Evolutionary conservation across 1,140 invertebrate genomes (phyloP).

Genomic region (Megalonaias nervosa): DNA sequence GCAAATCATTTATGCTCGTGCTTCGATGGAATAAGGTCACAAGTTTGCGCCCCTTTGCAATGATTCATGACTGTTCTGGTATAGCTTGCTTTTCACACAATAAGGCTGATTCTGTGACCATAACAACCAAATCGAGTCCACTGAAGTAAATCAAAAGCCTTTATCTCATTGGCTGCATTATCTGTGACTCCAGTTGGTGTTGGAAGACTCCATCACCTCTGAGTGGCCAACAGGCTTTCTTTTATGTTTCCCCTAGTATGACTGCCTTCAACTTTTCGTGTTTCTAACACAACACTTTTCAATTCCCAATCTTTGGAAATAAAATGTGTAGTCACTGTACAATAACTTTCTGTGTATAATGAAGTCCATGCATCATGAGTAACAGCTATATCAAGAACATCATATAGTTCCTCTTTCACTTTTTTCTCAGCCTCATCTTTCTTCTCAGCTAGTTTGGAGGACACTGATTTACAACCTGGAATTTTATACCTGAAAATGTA

Average conservation of each 20-base stretch:
- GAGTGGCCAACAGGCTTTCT: not conserved
- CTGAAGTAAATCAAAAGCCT: constrained; percentile 12
- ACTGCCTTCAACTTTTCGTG: not conserved
- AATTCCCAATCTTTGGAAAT: not conserved
- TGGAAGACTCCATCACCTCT: constrained; percentile 3
- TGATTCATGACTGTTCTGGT: constrained; percentile 2
- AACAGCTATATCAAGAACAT: not conserved
- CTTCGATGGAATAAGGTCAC: constrained; percentile 30
- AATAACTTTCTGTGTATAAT: not conserved
- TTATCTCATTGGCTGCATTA: constrained; percentile 28
- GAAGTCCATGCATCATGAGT: not conserved
- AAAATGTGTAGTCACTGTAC: not conserved
- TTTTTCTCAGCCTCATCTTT: too few relatives aligned
- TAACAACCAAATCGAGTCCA: constrained; percentile 30
- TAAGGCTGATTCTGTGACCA: constrained; percentile 24
- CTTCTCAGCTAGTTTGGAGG: too few relatives aligned
- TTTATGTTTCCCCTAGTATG: not conserved
- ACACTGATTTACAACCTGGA: too few relatives aligned
- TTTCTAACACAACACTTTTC: not conserved
- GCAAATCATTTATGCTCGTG: constrained; percentile 6
- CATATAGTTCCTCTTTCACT: not conserved
- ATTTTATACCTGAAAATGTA: too few relatives aligned
- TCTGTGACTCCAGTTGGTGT: constrained; percentile 14
- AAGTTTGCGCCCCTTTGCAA: constrained; percentile 13
- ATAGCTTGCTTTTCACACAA: constrained; percentile 17